Evolutionary conservation across 2,797 vertebrate genomes (phyloP), one percentile per base, ranked within the genome.

Genomic region (Menidia menidia): DNA sequence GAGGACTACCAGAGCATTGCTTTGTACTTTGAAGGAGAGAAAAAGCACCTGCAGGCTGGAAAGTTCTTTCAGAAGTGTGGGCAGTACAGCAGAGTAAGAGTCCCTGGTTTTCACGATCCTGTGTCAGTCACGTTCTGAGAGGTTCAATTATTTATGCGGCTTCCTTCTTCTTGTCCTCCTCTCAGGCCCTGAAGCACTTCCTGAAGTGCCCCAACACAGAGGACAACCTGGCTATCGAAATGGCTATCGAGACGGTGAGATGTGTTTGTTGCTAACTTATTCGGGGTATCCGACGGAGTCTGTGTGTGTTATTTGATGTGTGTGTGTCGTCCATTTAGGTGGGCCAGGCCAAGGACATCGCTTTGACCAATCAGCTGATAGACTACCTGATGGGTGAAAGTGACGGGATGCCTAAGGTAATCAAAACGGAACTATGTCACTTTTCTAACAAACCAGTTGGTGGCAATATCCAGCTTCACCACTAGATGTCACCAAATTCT

Each of bases 1-100:
- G 97, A 98, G 83, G 97, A 99, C 85, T 98, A 97, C 83, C 98
- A 98, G 90, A 99, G 98, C 86, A 97, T 99, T 0, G 98, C 98
- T 9, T 94, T 99, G 0, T 97, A 99, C 90, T 99, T 99, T 77
- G 97, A 99, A 87, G 97, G 93, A 73, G 97, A 98, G 79, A 98
- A 97, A 90, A 97, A 96, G 74, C 95, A 99, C 91, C 94, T 98
- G 84, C 95, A 96, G 78, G 97, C 98, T 25, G 98, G 98, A 51
- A 97, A 95, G 82, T 99, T 98, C 90, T 99, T 99, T 86, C 91
- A 97, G 71, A 95, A 98, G 19, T 99, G 97, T 88, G 95, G 96
- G 43, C 97, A 99, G 51, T 96, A 97, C 90, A 95, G 91, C 87
- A 93, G 96, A 92, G 98, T 98, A 84, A 91, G 96, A 94, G 65